phyloP scores from a whole-genome alignment of 1,140 invertebrate genomes.

The Pseudomyrmex pallidus region DNA sequence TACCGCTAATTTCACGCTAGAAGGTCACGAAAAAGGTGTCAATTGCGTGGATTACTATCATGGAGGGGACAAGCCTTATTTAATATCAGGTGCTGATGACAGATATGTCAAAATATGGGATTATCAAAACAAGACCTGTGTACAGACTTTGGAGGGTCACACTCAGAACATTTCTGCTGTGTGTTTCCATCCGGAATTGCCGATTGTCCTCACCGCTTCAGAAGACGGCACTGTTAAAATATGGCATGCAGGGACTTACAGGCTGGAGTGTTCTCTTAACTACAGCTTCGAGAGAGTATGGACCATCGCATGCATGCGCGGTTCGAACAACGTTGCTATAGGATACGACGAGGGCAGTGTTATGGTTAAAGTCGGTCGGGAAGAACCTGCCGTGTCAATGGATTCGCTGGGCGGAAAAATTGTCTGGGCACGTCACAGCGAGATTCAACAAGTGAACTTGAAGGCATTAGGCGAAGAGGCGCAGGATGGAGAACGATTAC shows the following conservation, averaged over 20 bases:
- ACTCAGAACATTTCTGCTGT: slow-evolving; percentile 97
- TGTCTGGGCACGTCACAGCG: slow-evolving; percentile 99
- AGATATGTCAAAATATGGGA: slow-evolving; percentile 99
- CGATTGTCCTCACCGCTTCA: slow-evolving; percentile 98
- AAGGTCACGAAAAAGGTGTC: slow-evolving; percentile 99
- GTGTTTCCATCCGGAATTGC: slow-evolving; percentile 98
- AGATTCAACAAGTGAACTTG: slow-evolving; percentile 99
- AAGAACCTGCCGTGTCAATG: slow-evolving; percentile 99
- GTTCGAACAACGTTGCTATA: slow-evolving; percentile 98
- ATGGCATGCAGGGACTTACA: slow-evolving; percentile 99
- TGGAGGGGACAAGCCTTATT: slow-evolving; percentile 99
- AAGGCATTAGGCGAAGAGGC: slow-evolving; percentile 92
- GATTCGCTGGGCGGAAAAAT: slow-evolving; percentile 99
- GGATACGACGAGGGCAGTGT: slow-evolving; percentile 99
- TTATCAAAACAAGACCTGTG: slow-evolving; percentile 99
- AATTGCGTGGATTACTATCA: slow-evolving; percentile 99
- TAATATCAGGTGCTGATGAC: slow-evolving; percentile 99
- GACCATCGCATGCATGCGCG: slow-evolving; percentile 97
- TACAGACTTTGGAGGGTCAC: slow-evolving; percentile 98
- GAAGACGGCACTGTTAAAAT: slow-evolving; percentile 98
- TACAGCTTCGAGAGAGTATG: slow-evolving; percentile 99
- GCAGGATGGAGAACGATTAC: slow-evolving; percentile 88
- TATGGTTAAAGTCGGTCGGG: slow-evolving; percentile 98
- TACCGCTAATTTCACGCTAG: slow-evolving; percentile 99
- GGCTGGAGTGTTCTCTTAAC: slow-evolving; percentile 98